Conservation (phyloP, 2,888 invertebrate genomes). For the Papilio elwesi region DNA sequence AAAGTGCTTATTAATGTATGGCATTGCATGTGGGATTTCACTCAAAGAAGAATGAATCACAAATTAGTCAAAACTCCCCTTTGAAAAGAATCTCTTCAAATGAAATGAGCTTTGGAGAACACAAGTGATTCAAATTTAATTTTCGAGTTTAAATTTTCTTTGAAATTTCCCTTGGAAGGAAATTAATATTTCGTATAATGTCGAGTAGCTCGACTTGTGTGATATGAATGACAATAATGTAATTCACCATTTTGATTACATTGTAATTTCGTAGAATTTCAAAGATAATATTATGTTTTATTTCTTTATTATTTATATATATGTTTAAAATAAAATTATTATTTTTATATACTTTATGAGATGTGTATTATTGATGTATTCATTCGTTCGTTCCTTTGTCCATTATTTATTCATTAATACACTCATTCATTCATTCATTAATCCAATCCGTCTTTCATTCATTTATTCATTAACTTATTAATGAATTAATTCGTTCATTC, state of each 20-base stretch:
- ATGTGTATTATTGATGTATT: too few species aligned
- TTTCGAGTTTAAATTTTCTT: constrained; percentile 25
- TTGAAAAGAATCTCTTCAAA: constrained; percentile 28
- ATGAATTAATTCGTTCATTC: too few species aligned
- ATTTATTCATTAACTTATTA: too few species aligned
- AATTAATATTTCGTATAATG: constrained; percentile 31
- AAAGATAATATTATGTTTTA: too few species aligned
- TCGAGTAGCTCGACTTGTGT: constrained; percentile 1
- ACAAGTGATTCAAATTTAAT: constrained; percentile 34
- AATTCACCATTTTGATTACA: background rate
- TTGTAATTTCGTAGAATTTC: background rate
- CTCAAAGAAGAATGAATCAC: constrained; percentile 14
- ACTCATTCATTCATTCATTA: too few species aligned
- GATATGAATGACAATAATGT: background rate
- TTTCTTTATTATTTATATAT: too few species aligned
- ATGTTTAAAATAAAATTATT: too few species aligned
- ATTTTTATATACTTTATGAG: too few species aligned
- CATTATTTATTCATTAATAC: too few species aligned
- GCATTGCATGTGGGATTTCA: background rate
- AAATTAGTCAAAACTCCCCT: constrained; percentile 23
- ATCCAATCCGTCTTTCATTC: too few species aligned
- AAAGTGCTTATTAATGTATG: too few species aligned
- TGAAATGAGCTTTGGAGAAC: constrained; percentile 31
- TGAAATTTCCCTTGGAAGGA: constrained; percentile 15
- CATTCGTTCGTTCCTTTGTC: too few species aligned